Base-by-base conservation (phyloP, 2,888 invertebrate genomes). In the Caradrina clavipalpis region DNA sequence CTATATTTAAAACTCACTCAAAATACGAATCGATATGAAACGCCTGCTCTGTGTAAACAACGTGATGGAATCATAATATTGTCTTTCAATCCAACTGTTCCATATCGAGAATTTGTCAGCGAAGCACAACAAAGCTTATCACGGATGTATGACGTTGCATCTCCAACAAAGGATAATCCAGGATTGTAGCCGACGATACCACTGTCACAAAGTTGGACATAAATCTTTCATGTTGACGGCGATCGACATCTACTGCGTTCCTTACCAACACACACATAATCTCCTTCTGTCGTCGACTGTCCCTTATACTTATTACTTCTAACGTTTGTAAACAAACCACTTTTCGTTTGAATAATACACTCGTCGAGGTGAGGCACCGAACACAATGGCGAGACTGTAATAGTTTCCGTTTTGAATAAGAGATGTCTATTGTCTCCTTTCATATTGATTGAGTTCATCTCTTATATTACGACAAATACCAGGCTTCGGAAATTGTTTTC, bases 391-490 rank as follows among this genome's bases (percentile, higher is more conserved):
- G 87, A 89, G 86, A 84, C 92, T 90, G 91, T 96, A 95, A 95
- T 94, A 95, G 95, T 95, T 96, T 95, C 95, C 95, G 94, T 93
- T 95, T 93, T 92, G 92, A 94, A 94, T 94, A 93, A 92, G 94
- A 92, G 91, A 93, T 92, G 91, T 85, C 94, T 87, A 95, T 96
- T 96, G 95, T 96, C 93, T 95, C 89, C 88, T 87, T 89, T 87
- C 91, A 88, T 95, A 95, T 95, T 95, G 95, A 95, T 95, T 94
- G 92, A 91, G 89, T 91, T 91, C 90, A 91, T 92, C 91, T 92
- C 87, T 86, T 71, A 85, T 87, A 83, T 87, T 83, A 87, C 88
- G 82, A 88, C 88, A 86, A 89, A 88, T 88, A 86, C 84, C 84
- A 86, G 85, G 86, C 81, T 81, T 87, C 86, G 85, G 86, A 89